Conservation (phyloP, 2,888 invertebrate species). For the Matsumyia berberina region DNA sequence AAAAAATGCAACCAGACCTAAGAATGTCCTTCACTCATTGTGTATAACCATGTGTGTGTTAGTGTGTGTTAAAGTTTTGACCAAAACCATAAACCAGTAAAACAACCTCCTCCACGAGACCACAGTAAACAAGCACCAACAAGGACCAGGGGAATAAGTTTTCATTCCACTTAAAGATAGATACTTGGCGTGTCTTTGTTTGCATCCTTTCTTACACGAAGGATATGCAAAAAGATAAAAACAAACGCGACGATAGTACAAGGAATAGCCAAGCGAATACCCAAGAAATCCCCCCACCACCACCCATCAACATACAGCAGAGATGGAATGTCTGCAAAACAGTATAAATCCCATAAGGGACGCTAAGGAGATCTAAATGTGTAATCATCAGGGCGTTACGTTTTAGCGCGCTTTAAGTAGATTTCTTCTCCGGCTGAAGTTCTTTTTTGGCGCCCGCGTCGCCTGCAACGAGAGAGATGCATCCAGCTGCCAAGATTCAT, state of each 20-base stretch:
- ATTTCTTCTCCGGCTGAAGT: conserved; percentile 4
- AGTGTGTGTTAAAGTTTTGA: background rate
- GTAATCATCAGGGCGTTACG: conserved; percentile 38
- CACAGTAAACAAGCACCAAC: conserved; percentile 1
- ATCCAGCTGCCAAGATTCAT: conserved; percentile 38
- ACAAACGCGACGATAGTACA: background rate
- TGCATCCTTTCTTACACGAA: background rate
- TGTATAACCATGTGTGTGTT: background rate
- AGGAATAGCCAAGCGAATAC: conserved; percentile 14
- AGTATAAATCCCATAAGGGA: background rate
- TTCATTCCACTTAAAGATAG: background rate
- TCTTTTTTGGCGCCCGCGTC: background rate
- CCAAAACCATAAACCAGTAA: background rate
- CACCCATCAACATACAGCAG: background rate
- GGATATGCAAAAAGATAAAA: background rate
- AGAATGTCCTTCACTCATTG: conserved; percentile 13
- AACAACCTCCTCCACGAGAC: background rate
- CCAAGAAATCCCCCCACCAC: conserved; percentile 17
- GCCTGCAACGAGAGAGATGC: background rate
- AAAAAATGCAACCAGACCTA: no score
- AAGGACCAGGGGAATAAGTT: background rate
- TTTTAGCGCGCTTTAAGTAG: conserved; percentile 44
- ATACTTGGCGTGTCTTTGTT: background rate
- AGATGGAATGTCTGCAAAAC: background rate
- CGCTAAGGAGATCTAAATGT: conserved; percentile 26